Base-by-base conservation (phyloP, 2,888 invertebrate species). In the Limnephilus auricula region DNA sequence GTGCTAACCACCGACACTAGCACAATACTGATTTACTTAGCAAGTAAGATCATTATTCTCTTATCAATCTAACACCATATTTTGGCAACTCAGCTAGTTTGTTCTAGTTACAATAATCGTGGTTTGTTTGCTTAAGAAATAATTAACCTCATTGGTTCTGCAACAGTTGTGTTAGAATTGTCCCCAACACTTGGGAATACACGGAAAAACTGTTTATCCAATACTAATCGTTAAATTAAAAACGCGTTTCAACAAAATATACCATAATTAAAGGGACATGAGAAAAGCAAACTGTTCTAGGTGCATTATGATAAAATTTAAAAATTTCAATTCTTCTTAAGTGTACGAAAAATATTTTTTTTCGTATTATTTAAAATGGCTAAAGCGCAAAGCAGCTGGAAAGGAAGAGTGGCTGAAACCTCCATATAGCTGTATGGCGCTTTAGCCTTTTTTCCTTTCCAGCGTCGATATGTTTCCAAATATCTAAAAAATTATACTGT, bases 141-240 rank as follows among this genome's bases (percentile, higher is more conserved):
- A 85, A 85, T 85, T 85, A 85, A 85, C 85, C 85, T 85, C 45
- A 45, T n/a, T 85, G 85, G 45, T 80, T 30, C 85, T n/a, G 65
- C 65, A 65, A n/a, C 65, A 65, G 65, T 65, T 65, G 65, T 65
- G n/a, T 25, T 65, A 65, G 65, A 30, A 40, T 45, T 34, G 85
- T 40, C 30, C 37, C 10, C 80, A 85, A 9, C 85, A 85, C 85
- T n/a, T 85, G 85, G n/a, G 45, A 85, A 30, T 85, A 85, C 85
- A 85, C 25, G 25, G n/a, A 65, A 65, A 85, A 40, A 34, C 18
- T n/a, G 85, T 85, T 40, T 85, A 30, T 85, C 13, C 40, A 5
- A 45, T n/a, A 85, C 85, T 12, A 10, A 13, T 40, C 45, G n/a
- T 85, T 85, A 45, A 85, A 85, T 85, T 85, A 85, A 85, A 45